Evolutionary conservation across 1,140 invertebrate species (phyloP).

Genomic region (Pseudomyrmex dendroicus): DNA sequence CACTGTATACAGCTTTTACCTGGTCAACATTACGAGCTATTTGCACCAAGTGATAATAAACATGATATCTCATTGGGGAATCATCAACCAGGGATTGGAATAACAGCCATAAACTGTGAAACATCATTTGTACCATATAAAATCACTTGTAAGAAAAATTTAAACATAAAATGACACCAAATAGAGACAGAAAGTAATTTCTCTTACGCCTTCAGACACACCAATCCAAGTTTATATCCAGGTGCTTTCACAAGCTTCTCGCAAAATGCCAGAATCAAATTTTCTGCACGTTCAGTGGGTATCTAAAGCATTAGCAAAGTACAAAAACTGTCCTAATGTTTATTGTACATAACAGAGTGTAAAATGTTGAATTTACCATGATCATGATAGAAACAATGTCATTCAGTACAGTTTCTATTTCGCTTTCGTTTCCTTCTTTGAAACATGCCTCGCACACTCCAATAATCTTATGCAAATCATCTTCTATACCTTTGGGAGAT

Average conservation of each 20-base stretch:
- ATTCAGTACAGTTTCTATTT: constrained; percentile 94
- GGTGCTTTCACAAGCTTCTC: constrained; percentile 97
- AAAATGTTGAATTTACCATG: constrained; percentile 87
- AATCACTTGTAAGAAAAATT: constrained; percentile 21
- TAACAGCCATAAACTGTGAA: constrained; percentile 91
- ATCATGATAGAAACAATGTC: constrained; percentile 97
- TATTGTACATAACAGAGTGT: neutral
- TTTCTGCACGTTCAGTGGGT: constrained; percentile 94
- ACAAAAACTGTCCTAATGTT: constrained; percentile 13
- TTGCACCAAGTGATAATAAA: constrained; percentile 96
- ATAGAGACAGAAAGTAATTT: constrained; percentile 70
- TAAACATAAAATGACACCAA: neutral
- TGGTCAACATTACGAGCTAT: constrained; percentile 94
- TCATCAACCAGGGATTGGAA: constrained; percentile 95
- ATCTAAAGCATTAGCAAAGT: constrained; percentile 86
- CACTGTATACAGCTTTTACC: constrained; percentile 92
- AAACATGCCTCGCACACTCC: constrained; percentile 97
- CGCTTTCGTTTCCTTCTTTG: constrained; percentile 92
- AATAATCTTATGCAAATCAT: constrained; percentile 97
- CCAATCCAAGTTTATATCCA: constrained; percentile 91
- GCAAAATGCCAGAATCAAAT: constrained; percentile 95
- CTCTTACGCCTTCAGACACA: constrained; percentile 95
- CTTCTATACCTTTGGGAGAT: constrained; percentile 94
- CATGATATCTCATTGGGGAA: constrained; percentile 94
- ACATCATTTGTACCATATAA: constrained; percentile 34